Percentiles rank a stretch among this genome's conserved stretches.
phyloP scores from a whole-genome alignment of 2,113 vertebrate species.

The Gulo gulo region DNA sequence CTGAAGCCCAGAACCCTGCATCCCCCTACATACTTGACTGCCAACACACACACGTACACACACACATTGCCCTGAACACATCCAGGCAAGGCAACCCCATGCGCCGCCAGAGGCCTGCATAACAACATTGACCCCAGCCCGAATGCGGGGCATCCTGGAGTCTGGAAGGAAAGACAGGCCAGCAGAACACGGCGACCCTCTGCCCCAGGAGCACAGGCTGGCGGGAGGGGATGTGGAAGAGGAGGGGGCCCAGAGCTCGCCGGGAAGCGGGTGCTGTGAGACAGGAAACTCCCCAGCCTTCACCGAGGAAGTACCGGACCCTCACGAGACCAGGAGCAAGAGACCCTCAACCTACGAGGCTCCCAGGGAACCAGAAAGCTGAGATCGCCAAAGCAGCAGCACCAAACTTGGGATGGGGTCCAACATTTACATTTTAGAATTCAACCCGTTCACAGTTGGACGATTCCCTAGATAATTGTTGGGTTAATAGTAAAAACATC shows the following conservation, averaged over 20 bases:
- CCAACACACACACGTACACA: too few species aligned
- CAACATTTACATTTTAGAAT: too few species aligned
- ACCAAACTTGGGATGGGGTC: neutral
- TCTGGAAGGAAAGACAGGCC: neutral
- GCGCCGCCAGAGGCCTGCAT: neutral
- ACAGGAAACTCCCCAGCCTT: neutral
- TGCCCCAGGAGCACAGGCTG: neutral
- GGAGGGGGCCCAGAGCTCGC: neutral
- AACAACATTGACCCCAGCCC: too few species aligned
- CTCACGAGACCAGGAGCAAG: neutral
- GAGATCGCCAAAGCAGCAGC: too few species aligned
- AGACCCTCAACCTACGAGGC: neutral
- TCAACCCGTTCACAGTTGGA: neutral
- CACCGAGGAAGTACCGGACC: neutral
- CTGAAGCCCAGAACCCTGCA: neutral
- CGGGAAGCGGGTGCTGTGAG: neutral
- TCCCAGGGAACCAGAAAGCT: neutral
- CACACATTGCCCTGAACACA: neutral
- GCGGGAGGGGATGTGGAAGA: fast-evolving
- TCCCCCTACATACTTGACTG: neutral
- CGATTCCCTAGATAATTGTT: fast-evolving
- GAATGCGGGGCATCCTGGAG: neutral
- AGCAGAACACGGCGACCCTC: neutral
- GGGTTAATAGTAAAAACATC: too few species aligned
- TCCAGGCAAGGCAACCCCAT: neutral